A percentile compares a stretch with the other conserved stretches of the same genome.
phyloP scores from a whole-genome alignment of 2,888 invertebrate genomes.

The Caradrina clavipalpis region DNA sequence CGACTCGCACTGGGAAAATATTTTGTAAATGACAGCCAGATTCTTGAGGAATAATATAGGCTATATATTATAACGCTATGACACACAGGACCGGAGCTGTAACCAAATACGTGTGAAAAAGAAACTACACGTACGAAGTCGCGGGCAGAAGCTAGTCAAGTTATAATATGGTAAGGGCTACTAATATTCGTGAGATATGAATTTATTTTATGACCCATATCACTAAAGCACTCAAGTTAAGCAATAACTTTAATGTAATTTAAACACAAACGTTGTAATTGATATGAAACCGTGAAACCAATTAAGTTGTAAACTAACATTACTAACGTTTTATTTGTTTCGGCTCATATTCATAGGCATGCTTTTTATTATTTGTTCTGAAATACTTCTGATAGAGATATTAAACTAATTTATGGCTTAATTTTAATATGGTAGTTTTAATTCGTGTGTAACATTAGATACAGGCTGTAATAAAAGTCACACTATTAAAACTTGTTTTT shows the following conservation, averaged over 20 bases:
- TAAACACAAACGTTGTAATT: slow-evolving; percentile 44
- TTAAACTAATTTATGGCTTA: slow-evolving; percentile 43
- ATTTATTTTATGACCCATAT: slow-evolving; percentile 17
- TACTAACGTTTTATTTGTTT: slow-evolving; percentile 48
- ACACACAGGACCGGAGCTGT: no score
- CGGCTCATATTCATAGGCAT: background rate
- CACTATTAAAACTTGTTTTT: background rate
- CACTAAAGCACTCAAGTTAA: slow-evolving; percentile 28
- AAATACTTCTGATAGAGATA: slow-evolving; percentile 12
- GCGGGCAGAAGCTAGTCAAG: background rate
- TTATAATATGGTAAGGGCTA: background rate
- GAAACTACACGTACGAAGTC: no score
- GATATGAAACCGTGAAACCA: slow-evolving; percentile 43
- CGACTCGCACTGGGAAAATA: no score
- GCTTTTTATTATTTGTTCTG: slow-evolving; percentile 17
- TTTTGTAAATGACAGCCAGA: no score
- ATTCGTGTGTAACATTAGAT: slow-evolving; percentile 18
- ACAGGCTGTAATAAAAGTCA: slow-evolving; percentile 3
- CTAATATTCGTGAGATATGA: slow-evolving; percentile 16
- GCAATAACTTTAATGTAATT: slow-evolving; percentile 46
- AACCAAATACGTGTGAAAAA: no score
- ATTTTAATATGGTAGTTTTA: slow-evolving; percentile 8
- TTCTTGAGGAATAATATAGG: no score
- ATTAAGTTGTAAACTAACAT: slow-evolving; percentile 59
- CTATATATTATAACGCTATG: no score